Percentiles rank a stretch among this genome's conserved stretches.
Conservation (phyloP, 2,888 invertebrate species). For the Eumacrocentrus americanus region DNA sequence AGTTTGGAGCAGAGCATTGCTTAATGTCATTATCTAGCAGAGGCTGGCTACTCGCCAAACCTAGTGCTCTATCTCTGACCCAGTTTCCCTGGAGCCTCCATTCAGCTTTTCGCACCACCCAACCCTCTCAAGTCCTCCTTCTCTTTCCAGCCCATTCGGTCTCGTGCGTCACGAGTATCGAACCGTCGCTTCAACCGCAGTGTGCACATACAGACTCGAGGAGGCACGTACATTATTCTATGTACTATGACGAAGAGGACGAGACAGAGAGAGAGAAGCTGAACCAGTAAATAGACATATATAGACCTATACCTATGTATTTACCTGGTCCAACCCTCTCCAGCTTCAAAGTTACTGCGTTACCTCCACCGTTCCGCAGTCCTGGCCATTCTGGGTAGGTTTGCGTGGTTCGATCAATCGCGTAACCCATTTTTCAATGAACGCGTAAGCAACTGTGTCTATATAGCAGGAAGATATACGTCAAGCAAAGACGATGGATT, state of each 20-base stretch:
- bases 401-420: not conserved
- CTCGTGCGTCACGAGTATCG: slow-evolving; percentile 51
- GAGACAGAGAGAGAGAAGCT: no score
- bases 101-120: slow-evolving; percentile 51
- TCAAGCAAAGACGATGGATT: no score
- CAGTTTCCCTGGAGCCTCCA: slow-evolving; percentile 46
- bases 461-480: no score
- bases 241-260: no score
- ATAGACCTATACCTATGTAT: not conserved
- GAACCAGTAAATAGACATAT: not conserved
- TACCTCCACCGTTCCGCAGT: not conserved
- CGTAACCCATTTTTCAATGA: not conserved
- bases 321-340: no score
- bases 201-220: slow-evolving; percentile 15
- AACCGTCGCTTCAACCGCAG: slow-evolving; percentile 35
- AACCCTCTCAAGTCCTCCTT: slow-evolving; percentile 18
- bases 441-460: no score
- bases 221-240: no score
- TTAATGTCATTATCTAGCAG: slow-evolving; percentile 41
- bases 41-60: slow-evolving; percentile 39
- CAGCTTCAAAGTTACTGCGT: not conserved
- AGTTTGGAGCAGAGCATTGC: slow-evolving; percentile 7
- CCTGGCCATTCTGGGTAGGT: not conserved
- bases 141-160: slow-evolving; percentile 23
- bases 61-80: slow-evolving; percentile 43